A percentile compares a stretch with the other conserved stretches of the same genome.
phyloP scores from a whole-genome alignment of 2,113 vertebrate genomes.

The Argyrosomus japonicus region DNA sequence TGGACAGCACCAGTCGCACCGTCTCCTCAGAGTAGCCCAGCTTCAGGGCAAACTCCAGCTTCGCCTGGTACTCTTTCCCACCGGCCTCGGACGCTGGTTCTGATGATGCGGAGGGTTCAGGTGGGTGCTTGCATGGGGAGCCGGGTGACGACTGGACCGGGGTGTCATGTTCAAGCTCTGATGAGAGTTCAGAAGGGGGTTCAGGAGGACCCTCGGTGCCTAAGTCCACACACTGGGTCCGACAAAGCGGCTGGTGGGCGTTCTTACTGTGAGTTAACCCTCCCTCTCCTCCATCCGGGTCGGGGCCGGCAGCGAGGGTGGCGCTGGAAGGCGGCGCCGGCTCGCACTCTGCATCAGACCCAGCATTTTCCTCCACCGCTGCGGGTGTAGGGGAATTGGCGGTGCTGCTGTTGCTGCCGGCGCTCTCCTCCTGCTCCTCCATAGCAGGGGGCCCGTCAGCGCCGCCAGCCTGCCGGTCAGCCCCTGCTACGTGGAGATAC shows the following conservation, averaged over 20 bases:
- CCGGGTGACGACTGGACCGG: not conserved
- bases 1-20: conserved; percentile 93
- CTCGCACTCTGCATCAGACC: conserved; percentile 87
- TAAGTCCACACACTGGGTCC: conserved; percentile 91
- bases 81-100: conserved; percentile 16
- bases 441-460: conserved; percentile 87
- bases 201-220: conserved; percentile 87
- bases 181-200: conserved; percentile 77
- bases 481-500: conserved; percentile 91
- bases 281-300: conserved; percentile 72
- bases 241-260: conserved; percentile 89
- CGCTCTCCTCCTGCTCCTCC: conserved; percentile 85
- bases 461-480: conserved; percentile 88
- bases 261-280: conserved; percentile 78
- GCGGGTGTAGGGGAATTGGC: conserved; percentile 74
- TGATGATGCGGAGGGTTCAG: conserved; percentile 14
- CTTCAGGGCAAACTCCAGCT: conserved; percentile 98
- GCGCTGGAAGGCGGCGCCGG: conserved; percentile 11
- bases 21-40: conserved; percentile 97
- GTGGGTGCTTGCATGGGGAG: not conserved
- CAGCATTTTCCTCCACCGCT: conserved; percentile 86
- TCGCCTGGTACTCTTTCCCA: conserved; percentile 91
- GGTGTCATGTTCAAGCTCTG: conserved; percentile 4
- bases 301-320: not conserved
- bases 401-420: conserved; percentile 81